These are phyloP conservation scores for Drosophila dives DNA, from an alignment of 2,888 invertebrate genomes.

Conservation along the genomic window DNA sequence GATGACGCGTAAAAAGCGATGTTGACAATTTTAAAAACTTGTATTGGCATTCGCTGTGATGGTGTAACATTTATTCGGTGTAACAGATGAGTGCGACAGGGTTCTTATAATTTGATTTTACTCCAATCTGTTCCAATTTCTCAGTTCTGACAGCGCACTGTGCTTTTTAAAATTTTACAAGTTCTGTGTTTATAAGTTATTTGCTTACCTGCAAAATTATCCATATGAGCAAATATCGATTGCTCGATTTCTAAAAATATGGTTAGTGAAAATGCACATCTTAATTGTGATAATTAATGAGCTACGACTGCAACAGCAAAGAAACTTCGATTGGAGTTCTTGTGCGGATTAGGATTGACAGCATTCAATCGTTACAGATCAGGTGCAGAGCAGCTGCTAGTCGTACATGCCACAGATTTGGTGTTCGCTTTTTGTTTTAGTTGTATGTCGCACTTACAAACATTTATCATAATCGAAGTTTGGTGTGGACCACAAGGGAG, in stretches of 20 bases:
- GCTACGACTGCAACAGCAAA: neutral
- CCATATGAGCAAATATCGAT: neutral
- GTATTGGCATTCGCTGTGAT: conserved; percentile 47
- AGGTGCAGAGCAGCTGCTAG: conserved; percentile 19
- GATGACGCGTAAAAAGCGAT: conserved; percentile 73
- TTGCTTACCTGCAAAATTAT: neutral
- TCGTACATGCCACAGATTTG: conserved; percentile 7
- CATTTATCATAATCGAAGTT: conserved; percentile 80
- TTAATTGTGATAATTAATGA: neutral
- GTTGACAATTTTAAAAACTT: conserved; percentile 76
- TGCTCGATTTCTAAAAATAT: neutral
- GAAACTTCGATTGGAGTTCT: neutral
- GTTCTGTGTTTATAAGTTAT: neutral
- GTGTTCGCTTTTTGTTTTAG: conserved; percentile 19
- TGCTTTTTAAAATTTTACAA: neutral
- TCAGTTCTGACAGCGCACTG: neutral
- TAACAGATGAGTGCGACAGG: conserved; percentile 16
- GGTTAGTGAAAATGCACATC: neutral
- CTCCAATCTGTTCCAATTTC: neutral
- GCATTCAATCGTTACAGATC: neutral
- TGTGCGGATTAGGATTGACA: neutral
- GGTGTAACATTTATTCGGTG: conserved; percentile 34
- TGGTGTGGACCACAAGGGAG: conserved; percentile 33
- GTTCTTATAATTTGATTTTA: conserved; percentile 5
- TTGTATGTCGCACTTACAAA: conserved; percentile 26